Evolutionary conservation across 2,797 vertebrate genomes (phyloP).

Genomic region (Syngnathus rostellatus): DNA sequence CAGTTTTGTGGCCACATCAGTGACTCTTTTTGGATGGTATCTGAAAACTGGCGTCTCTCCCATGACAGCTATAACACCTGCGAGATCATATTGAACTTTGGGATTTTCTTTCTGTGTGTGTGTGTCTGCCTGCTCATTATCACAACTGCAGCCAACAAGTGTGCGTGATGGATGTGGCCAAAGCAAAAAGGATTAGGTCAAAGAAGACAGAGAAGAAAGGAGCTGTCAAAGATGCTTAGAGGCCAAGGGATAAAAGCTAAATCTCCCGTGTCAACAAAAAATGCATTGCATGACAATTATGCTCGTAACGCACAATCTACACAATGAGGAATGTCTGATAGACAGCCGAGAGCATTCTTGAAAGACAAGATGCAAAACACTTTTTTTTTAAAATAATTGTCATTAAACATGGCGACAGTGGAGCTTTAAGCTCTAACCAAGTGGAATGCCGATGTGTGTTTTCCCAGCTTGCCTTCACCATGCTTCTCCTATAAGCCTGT

Average conservation of each 20-base stretch:
- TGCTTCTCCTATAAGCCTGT: slow-evolving; percentile 52
- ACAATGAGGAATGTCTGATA: background rate
- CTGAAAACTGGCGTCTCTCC: slow-evolving; percentile 63
- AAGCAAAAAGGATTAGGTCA: slow-evolving; percentile 14
- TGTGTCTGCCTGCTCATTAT: slow-evolving; percentile 74
- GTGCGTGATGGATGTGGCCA: slow-evolving; percentile 22
- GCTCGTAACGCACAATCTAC: slow-evolving; percentile 2
- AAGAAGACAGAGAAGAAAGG: slow-evolving; percentile 20
- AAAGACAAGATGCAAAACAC: slow-evolving; percentile 1
- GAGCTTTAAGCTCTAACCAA: slow-evolving; percentile 15
- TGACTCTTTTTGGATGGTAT: slow-evolving; percentile 59
- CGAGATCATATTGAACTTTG: slow-evolving; percentile 76
- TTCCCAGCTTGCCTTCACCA: slow-evolving; percentile 54
- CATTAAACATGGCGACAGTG: slow-evolving; percentile 7
- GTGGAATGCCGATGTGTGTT: slow-evolving; percentile 47
- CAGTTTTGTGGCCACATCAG: slow-evolving; percentile 17
- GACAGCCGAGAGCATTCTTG: background rate
- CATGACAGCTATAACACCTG: slow-evolving; percentile 69
- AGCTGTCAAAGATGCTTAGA: slow-evolving; percentile 3
- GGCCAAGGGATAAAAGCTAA: slow-evolving; percentile 10
- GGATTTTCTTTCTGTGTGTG: slow-evolving; percentile 50
- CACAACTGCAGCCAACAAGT: slow-evolving; percentile 65
- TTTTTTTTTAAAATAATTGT: background rate
- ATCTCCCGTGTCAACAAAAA: background rate
- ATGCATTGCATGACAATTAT: background rate